Evolutionary conservation across 2,888 invertebrate genomes (phyloP), one percentile per base, ranked within the genome.

Genomic region (Nycteola revayana): DNA sequence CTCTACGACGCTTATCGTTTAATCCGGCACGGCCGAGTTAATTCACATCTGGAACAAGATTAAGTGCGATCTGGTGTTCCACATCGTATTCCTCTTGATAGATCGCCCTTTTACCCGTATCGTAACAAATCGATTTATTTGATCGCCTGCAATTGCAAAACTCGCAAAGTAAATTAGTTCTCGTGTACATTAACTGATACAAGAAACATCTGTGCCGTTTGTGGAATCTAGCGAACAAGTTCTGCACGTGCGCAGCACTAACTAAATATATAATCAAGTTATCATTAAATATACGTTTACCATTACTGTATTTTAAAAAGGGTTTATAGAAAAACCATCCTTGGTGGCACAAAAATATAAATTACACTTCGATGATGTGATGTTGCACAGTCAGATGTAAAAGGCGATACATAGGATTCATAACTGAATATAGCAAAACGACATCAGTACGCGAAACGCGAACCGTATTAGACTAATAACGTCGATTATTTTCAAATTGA

Each of bases 91-190:
- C 59, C 55, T 64, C 54, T 63, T 76, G 75, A 78, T 75, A 68
- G 71, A 73, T 73, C 51, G 61, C 65, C 64, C 66, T 70, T 75
- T 72, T 69, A 70, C 63, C 61, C 41, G 49, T 67, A 67, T 66
- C 63, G 65, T 63, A 70, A 75, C 72, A 66, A 73, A 77, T 77
- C 75, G 71, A 72, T 76, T 70, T 62, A 60, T 66, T 54, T 58
- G 63, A 63, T 65, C 60, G 60, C 60, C 60, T 66, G 67, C 69
- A 68, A 61, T 65, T 66, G 72, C 66, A 65, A 56, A 60, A 63
- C 60, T 69, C 49, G 53, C 47, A 44, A 55, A 60, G 50, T 52
- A 53, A 41, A 57, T 60, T 49, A 28, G 60, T 62, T 72, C 59
- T 59, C 50, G 55, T 63, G 43, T 53, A 59, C 50, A 64, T 63